Evolutionary conservation across 2,888 invertebrate genomes (phyloP).

Genomic region (Prosapia bicincta): DNA sequence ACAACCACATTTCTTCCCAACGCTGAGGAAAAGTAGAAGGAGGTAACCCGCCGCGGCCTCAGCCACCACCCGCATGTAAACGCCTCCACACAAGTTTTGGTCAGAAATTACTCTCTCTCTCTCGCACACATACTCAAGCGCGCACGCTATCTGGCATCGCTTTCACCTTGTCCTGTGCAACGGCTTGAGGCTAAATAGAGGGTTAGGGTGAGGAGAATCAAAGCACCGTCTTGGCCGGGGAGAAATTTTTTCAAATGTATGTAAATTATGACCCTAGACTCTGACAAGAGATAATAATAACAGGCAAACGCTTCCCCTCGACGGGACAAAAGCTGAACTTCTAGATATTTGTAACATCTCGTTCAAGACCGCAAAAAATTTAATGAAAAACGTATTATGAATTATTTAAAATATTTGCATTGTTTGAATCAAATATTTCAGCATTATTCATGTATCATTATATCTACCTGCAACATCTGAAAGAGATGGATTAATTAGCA

Average conservation of each 20-base stretch:
- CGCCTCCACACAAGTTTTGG: constrained; percentile 2
- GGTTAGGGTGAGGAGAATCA: not conserved
- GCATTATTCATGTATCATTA: no score
- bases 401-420: no score
- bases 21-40: not conserved
- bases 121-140: not conserved
- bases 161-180: not conserved
- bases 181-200: not conserved
- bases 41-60: not conserved
- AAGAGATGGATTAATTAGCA: no score
- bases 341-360: no score
- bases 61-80: not conserved
- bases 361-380: no score
- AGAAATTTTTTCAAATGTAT: not conserved
- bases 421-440: no score
- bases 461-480: no score
- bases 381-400: no score
- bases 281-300: not conserved
- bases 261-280: not conserved
- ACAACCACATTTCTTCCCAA: not conserved
- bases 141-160: not conserved
- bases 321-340: no score
- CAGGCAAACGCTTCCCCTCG: no score
- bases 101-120: not conserved
- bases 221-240: not conserved